Evolutionary conservation across 2,797 vertebrate species (phyloP).

Genomic region (Karalla daura): DNA sequence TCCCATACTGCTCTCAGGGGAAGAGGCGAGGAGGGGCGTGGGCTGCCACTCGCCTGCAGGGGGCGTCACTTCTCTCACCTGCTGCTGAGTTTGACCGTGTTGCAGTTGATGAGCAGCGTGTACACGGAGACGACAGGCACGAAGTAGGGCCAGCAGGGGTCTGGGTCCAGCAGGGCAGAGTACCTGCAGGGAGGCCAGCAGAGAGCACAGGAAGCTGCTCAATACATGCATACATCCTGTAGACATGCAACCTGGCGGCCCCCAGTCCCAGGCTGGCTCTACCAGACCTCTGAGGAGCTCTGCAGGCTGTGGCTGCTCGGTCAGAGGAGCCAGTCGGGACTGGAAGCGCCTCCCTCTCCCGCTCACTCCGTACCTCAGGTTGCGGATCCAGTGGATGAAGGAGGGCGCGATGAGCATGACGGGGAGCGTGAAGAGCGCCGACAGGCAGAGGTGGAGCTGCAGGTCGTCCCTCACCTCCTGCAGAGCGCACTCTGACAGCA

Average conservation of each 20-base stretch:
- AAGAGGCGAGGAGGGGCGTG: too few species aligned
- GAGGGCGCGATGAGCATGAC: conserved; percentile 89
- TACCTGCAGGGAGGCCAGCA: conserved; percentile 84
- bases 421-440: conserved; percentile 86
- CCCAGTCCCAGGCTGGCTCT: too few species aligned
- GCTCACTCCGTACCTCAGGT: conserved; percentile 87
- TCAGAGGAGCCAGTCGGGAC: too few species aligned
- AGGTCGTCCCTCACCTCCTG: conserved; percentile 86
- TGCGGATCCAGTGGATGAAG: conserved; percentile 92
- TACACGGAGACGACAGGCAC: conserved; percentile 85
- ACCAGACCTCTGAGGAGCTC: too few species aligned
- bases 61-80: too few species aligned
- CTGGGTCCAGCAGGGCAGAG: conserved; percentile 88
- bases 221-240: too few species aligned
- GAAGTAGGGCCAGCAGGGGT: conserved; percentile 89
- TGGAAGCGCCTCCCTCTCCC: too few species aligned
- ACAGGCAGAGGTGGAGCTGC: conserved; percentile 88
- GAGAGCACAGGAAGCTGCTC: neutral
- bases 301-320: too few species aligned
- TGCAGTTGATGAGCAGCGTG: conserved; percentile 90
- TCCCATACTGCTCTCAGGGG: too few species aligned
- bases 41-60: too few species aligned
- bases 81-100: conserved; percentile 83
- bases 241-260: too few species aligned
- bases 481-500: conserved; percentile 70